These are phyloP conservation scores for Lasioglossum calceatum DNA, from an alignment of 2,888 invertebrate species.

Conservation along the genomic window DNA sequence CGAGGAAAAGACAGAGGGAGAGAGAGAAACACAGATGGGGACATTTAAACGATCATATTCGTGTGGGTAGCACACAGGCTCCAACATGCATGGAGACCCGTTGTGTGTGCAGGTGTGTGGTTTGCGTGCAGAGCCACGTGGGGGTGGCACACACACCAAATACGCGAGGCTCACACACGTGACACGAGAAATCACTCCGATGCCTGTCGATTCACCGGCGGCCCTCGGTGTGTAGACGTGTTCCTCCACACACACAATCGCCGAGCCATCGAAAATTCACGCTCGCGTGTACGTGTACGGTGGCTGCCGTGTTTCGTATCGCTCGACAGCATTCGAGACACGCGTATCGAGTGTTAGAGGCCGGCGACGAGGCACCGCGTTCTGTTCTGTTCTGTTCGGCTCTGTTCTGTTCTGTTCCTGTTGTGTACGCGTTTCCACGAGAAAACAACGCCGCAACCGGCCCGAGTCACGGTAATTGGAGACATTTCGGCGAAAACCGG, in stretches of 20 bases:
- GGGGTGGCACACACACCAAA: constrained; percentile 23
- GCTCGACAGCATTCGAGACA: constrained; percentile 51
- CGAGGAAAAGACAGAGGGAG: constrained; percentile 15
- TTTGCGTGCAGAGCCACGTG: constrained; percentile 39
- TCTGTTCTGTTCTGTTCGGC: neutral
- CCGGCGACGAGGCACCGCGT: constrained; percentile 8
- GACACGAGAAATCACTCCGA: constrained; percentile 51
- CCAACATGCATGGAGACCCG: neutral
- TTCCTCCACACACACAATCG: constrained; percentile 17
- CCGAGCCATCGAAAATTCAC: constrained; percentile 53
- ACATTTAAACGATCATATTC: constrained; percentile 47
- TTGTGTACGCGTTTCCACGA: constrained; percentile 3
- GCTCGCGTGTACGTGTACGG: constrained; percentile 11
- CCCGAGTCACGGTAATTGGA: neutral
- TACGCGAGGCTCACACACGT: constrained; percentile 28
- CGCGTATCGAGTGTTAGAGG: constrained; percentile 55
- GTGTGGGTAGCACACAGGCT: neutral
- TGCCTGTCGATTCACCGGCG: constrained; percentile 59
- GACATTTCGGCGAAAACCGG: constrained; percentile 4
- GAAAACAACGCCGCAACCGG: neutral
- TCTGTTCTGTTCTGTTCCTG: neutral
- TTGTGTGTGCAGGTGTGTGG: neutral
- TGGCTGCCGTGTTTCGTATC: constrained; percentile 13
- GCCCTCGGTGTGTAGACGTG: neutral
- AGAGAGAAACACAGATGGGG: constrained; percentile 7